Percentiles rank a stretch among this genome's conserved stretches.
These are phyloP conservation scores for Cryptosula pallasiana DNA, from an alignment of 2,888 invertebrate species.

Conservation along the genomic window DNA sequence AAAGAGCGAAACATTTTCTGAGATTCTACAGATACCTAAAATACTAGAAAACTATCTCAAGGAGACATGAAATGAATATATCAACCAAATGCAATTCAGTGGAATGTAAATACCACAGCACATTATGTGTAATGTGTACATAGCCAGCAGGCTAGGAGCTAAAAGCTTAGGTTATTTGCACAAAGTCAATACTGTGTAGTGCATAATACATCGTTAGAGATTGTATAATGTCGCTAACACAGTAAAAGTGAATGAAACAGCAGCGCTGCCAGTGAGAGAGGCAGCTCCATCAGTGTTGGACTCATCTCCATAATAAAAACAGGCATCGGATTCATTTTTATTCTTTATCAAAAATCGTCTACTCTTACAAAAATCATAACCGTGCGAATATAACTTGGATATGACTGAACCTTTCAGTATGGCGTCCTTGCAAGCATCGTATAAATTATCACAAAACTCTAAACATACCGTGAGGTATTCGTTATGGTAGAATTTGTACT, in stretches of 20 bases:
- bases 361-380: constrained; percentile 47
- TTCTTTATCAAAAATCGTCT: constrained; percentile 44
- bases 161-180: no score
- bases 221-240: background rate
- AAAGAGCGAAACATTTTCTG: no score
- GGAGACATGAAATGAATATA: no score
- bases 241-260: background rate
- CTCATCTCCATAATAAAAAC: constrained; percentile 40
- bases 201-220: no score
- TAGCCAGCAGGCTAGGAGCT: background rate
- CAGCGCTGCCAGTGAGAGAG: background rate
- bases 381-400: constrained; percentile 43
- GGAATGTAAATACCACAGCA: no score
- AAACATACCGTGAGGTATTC: constrained; percentile 51
- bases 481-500: constrained; percentile 46
- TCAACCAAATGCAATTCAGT: no score
- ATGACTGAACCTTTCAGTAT: constrained; percentile 51
- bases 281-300: background rate
- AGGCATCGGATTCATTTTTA: constrained; percentile 33
- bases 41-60: no score
- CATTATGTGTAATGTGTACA: background rate
- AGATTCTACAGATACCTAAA: no score
- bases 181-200: no score
- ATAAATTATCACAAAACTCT: constrained; percentile 51
- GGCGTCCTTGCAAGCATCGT: constrained; percentile 47